phyloP scores from a whole-genome alignment of 2,797 vertebrate species.

The Eospalax fontanierii region DNA sequence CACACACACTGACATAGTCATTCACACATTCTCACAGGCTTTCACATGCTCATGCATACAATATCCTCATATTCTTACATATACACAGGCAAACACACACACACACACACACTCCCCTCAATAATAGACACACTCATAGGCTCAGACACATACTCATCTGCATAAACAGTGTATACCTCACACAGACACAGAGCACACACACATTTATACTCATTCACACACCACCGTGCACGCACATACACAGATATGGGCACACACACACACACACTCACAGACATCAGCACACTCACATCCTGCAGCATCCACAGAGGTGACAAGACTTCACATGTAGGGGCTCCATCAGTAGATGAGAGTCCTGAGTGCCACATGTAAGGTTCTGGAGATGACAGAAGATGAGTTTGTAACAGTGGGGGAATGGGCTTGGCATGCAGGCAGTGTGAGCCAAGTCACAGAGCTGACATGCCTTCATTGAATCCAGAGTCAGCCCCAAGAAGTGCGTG shows the following conservation, averaged over 20 bases:
- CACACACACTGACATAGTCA: not conserved
- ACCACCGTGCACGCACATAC: not conserved
- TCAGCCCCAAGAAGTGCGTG: not conserved
- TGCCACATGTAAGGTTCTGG: not conserved
- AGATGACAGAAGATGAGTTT: not conserved
- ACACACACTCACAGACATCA: not conserved
- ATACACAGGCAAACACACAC: not conserved
- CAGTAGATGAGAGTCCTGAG: not conserved
- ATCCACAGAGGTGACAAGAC: not conserved
- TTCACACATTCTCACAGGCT: not conserved
- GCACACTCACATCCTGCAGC: not conserved
- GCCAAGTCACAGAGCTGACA: not conserved
- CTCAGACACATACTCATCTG: too few relatives aligned
- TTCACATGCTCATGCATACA: not conserved
- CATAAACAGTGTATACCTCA: too few relatives aligned
- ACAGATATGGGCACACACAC: not conserved
- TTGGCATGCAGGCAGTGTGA: not conserved
- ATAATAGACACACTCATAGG: not conserved
- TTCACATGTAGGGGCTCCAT: not conserved
- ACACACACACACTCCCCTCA: too few relatives aligned
- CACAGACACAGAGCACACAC: not conserved
- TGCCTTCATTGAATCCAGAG: slow-evolving; percentile 27
- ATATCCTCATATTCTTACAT: not conserved
- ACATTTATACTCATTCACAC: too few relatives aligned
- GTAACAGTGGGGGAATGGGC: not conserved